A percentile compares a stretch with the other conserved stretches of the same genome.
phyloP scores from a whole-genome alignment of 1,140 invertebrate genomes.

The Papilio aristodemus region DNA sequence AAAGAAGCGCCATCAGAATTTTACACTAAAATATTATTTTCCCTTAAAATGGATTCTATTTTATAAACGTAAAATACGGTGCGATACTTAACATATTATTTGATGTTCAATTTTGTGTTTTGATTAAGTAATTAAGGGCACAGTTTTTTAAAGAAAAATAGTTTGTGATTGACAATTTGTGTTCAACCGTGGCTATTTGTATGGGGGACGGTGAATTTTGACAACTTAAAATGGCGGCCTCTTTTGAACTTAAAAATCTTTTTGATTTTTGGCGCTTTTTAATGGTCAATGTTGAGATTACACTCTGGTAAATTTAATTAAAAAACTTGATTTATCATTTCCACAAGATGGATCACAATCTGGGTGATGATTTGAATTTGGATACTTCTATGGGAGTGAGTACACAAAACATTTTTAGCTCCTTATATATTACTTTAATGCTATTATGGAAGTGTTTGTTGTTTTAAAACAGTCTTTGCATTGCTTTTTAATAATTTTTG shows the following conservation, averaged over 20 bases:
- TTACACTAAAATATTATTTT: constrained; percentile 39
- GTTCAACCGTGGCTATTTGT: constrained; percentile 74
- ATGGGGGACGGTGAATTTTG: constrained; percentile 58
- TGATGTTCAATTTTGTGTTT: not conserved
- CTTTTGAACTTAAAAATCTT: constrained; percentile 69
- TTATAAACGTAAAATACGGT: not conserved
- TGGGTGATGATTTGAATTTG: constrained; percentile 69
- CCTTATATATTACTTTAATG: constrained; percentile 3
- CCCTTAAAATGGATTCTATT: not conserved
- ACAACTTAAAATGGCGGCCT: constrained; percentile 77
- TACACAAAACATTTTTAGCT: constrained; percentile 36
- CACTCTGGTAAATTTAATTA: constrained; percentile 30
- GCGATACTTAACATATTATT: constrained; percentile 5
- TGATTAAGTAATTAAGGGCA: not conserved
- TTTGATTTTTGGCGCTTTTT: constrained; percentile 46
- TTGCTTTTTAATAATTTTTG: not conserved
- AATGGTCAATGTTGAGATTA: constrained; percentile 28
- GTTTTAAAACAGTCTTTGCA: not conserved
- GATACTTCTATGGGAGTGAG: constrained; percentile 67
- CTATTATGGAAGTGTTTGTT: not conserved
- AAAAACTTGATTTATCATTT: constrained; percentile 25
- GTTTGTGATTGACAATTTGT: constrained; percentile 63
- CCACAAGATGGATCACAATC: constrained; percentile 67
- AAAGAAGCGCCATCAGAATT: constrained; percentile 71
- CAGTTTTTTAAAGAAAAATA: constrained; percentile 28